These are phyloP conservation scores for Elachura formosa DNA, from an alignment of 2,113 vertebrate genomes.

Conservation along the genomic window DNA sequence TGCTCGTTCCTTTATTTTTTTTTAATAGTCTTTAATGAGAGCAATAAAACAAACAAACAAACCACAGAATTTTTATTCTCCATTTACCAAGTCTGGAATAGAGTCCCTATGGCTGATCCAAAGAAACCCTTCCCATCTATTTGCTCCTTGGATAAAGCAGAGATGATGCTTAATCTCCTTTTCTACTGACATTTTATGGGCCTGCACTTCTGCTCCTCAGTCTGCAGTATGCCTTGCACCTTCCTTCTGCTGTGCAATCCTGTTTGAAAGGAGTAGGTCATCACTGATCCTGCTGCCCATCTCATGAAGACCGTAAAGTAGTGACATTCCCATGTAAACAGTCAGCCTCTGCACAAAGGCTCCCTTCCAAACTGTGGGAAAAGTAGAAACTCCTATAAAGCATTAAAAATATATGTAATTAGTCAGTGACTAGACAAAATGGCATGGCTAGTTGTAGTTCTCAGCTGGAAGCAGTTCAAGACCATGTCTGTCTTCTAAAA, in stretches of 20 bases:
- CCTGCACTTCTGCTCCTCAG: background rate
- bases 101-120: background rate
- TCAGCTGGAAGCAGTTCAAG: background rate
- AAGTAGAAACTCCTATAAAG: background rate
- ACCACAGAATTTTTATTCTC: background rate
- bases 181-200: background rate
- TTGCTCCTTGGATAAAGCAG: background rate
- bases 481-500: background rate
- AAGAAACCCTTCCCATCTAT: background rate
- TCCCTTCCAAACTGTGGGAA: background rate
- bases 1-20: background rate
- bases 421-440: background rate
- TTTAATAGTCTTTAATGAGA: background rate
- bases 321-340: background rate
- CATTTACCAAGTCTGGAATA: background rate
- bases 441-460: background rate
- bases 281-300: background rate
- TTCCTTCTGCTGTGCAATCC: background rate
- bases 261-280: background rate
- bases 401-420: background rate
- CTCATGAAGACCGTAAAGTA: background rate
- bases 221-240: background rate
- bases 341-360: background rate
- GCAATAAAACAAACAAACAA: background rate
- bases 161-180: background rate